Percentiles rank a stretch among this genome's conserved stretches.
These are phyloP conservation scores for Mizuhopecten yessoensis DNA, from an alignment of 1,140 invertebrate species.

Conservation along the genomic window DNA sequence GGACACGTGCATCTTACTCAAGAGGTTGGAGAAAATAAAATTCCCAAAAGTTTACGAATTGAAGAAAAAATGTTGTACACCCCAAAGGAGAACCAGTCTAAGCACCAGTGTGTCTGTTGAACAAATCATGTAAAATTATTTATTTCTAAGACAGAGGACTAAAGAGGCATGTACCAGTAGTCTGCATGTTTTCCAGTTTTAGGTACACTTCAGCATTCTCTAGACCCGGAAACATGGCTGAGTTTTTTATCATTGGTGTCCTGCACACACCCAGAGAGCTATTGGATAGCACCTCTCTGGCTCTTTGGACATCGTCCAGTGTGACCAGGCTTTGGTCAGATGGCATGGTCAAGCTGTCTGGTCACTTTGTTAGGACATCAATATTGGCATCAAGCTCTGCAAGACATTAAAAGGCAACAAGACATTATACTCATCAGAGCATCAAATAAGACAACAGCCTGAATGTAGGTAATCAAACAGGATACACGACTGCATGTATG, in stretches of 20 bases:
- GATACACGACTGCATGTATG: too few relatives aligned
- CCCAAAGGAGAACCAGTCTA: too few relatives aligned
- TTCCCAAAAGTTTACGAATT: too few relatives aligned
- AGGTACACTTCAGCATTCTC: constrained; percentile 72
- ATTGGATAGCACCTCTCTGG: constrained; percentile 54
- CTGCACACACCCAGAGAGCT: constrained; percentile 64
- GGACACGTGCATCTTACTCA: too few relatives aligned
- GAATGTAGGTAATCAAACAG: too few relatives aligned
- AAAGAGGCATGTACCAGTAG: constrained; percentile 68
- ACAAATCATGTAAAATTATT: neutral
- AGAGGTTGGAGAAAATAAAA: too few relatives aligned
- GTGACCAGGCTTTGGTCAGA: constrained; percentile 64
- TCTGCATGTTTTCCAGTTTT: constrained; percentile 80
- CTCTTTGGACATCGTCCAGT: constrained; percentile 63
- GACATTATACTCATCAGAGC: neutral
- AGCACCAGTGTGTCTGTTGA: too few relatives aligned
- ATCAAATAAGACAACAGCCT: too few relatives aligned
- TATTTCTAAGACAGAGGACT: neutral
- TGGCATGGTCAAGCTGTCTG: constrained; percentile 44
- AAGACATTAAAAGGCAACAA: neutral
- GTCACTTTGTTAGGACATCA: neutral
- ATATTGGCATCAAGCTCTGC: neutral
- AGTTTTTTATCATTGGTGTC: constrained; percentile 71
- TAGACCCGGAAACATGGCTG: constrained; percentile 67
- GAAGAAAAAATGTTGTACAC: too few relatives aligned